Evolutionary conservation across 2,797 vertebrate species (phyloP).

Genomic region (Lagodon rhomboides): DNA sequence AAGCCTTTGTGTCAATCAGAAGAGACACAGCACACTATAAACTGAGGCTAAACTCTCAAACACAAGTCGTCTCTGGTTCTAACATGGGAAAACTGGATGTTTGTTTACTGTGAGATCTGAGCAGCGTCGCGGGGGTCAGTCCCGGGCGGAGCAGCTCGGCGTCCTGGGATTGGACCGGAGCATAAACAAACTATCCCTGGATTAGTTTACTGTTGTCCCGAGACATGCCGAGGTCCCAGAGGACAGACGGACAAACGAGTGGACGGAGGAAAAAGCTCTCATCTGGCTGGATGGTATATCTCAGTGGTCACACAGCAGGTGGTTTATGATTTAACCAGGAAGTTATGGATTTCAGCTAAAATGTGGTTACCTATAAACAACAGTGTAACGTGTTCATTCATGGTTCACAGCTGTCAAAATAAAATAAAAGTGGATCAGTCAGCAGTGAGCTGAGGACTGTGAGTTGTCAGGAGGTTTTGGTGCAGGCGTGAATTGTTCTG

Average conservation of each 20-base stretch:
- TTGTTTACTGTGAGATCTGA: conserved; percentile 64
- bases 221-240: conserved; percentile 35
- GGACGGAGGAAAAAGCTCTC: conserved; percentile 27
- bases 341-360: background rate
- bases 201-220: conserved; percentile 32
- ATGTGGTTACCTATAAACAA: background rate
- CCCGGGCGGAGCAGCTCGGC: conserved; percentile 23
- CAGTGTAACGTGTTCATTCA: background rate
- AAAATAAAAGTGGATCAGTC: background rate
- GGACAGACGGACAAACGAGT: conserved; percentile 14
- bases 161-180: conserved; percentile 53
- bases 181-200: conserved; percentile 62
- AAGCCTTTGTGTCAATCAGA: background rate
- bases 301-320: background rate
- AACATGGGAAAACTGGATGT: conserved; percentile 70
- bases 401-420: background rate
- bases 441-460: background rate
- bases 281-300: background rate
- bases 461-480: conserved; percentile 32
- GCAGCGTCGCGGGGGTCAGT: conserved; percentile 10
- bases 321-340: background rate
- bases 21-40: background rate
- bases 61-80: conserved; percentile 12
- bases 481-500: conserved; percentile 24
- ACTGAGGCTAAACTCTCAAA: background rate